These are phyloP conservation scores for Abrostola tripartita DNA, from an alignment of 2,888 invertebrate species.

Conservation along the genomic window DNA sequence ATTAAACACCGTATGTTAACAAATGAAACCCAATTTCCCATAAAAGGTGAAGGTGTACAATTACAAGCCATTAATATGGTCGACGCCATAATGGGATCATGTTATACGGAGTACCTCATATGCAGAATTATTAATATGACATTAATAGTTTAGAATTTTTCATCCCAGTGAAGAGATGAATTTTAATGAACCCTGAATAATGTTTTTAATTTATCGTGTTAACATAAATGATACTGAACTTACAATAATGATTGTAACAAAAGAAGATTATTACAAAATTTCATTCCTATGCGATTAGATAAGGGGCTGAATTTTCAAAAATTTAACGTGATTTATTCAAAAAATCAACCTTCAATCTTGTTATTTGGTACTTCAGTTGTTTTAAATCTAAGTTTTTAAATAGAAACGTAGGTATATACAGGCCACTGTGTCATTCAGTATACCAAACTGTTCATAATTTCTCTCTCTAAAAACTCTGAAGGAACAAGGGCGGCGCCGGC, in stretches of 20 bases:
- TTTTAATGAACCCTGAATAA: no score
- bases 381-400: background rate
- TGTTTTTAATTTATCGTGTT: no score
- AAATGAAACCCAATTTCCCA: slow-evolving; percentile 28
- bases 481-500: background rate
- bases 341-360: no score
- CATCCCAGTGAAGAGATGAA: background rate
- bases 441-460: background rate
- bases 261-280: no score
- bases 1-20: background rate
- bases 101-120: slow-evolving; percentile 26
- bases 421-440: background rate
- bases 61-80: slow-evolving; percentile 42
- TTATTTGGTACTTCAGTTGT: no score
- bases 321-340: no score
- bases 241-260: no score
- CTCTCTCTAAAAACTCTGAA: background rate
- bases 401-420: background rate
- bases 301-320: no score
- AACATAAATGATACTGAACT: no score
- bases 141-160: slow-evolving; percentile 1
- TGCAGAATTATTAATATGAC: background rate
- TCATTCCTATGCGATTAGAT: no score
- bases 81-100: slow-evolving; percentile 31
- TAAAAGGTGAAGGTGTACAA: slow-evolving; percentile 35